phyloP scores from a whole-genome alignment of 1,140 invertebrate genomes.

The Bombus impatiens region DNA sequence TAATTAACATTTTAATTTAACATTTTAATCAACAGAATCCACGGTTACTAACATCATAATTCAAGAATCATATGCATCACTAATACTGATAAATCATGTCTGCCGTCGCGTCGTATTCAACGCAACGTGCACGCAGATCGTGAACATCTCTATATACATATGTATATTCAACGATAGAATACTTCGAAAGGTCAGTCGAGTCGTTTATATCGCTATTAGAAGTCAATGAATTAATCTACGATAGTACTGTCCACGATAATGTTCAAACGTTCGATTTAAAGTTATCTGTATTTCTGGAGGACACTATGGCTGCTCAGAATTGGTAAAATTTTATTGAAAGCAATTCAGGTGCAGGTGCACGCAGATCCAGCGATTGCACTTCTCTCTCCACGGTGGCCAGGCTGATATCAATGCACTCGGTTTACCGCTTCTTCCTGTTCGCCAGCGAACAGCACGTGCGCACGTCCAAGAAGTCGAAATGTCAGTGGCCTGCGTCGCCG shows the following conservation, averaged over 20 bases:
- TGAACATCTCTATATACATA: background rate
- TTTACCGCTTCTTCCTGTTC: conserved; percentile 45
- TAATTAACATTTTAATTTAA: no score
- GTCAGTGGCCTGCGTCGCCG: background rate
- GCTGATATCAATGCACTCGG: conserved; percentile 43
- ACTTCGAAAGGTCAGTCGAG: background rate
- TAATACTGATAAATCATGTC: conserved; percentile 2
- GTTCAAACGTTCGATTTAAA: background rate
- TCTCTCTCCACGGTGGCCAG: conserved; percentile 9
- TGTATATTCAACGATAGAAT: background rate
- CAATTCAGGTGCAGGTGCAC: conserved; percentile 52
- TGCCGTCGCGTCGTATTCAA: background rate
- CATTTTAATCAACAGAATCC: background rate
- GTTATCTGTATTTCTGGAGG: background rate
- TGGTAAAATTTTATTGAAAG: conserved; percentile 26
- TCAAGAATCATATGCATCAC: background rate
- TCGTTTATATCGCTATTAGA: background rate
- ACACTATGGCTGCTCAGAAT: background rate
- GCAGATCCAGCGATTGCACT: conserved; percentile 52
- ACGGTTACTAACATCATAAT: background rate
- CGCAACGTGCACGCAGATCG: no score
- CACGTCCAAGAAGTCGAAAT: conserved; percentile 28
- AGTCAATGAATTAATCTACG: background rate
- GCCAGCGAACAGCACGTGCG: conserved; percentile 41
- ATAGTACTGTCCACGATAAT: background rate